Evolutionary conservation across 2,888 invertebrate species (phyloP).

Genomic region (Drosophila recens): DNA sequence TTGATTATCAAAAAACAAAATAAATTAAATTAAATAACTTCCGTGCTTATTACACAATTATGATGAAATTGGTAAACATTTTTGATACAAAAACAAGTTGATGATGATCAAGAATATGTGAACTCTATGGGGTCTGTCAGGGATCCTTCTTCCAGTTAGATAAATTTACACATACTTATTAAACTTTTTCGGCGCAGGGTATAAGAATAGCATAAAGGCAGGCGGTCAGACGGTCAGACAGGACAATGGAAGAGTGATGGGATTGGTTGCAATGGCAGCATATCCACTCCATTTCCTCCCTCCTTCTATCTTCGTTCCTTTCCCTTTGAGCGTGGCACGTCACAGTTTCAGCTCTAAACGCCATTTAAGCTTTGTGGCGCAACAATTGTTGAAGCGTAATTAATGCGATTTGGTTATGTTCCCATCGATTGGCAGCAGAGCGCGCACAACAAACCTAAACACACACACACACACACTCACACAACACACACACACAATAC

Average conservation of each 20-base stretch:
- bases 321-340: background rate
- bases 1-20: no score
- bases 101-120: no score
- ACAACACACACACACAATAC: background rate
- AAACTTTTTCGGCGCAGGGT: background rate
- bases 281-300: background rate
- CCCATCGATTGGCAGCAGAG: conserved; percentile 65
- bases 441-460: conserved; percentile 6
- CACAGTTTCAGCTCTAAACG: conserved; percentile 46
- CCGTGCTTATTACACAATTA: no score
- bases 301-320: no score
- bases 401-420: conserved; percentile 77
- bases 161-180: background rate
- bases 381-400: conserved; percentile 79
- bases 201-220: background rate
- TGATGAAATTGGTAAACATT: no score
- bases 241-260: background rate
- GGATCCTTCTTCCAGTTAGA: background rate
- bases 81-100: no score
- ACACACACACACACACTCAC: conserved; percentile 7
- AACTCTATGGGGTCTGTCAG: no score
- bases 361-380: conserved; percentile 73
- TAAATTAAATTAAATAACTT: no score
- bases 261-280: background rate
- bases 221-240: conserved; percentile 14